Evolutionary conservation across 1,140 invertebrate species (phyloP), one percentile per base, ranked within the genome.

Genomic region (Homalodisca vitripennis): DNA sequence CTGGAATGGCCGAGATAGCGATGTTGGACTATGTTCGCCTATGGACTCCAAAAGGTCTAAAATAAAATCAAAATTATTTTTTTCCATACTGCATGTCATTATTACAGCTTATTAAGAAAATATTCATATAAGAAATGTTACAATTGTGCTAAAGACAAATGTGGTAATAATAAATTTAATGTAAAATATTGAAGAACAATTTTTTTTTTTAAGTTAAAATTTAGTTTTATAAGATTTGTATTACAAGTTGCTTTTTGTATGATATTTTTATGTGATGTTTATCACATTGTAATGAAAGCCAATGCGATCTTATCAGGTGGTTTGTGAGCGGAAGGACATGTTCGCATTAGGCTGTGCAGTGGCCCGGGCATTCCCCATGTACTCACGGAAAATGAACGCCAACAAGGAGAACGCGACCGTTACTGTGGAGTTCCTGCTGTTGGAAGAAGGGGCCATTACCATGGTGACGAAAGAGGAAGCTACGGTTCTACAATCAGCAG

Each of bases 291-390:
- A n/a, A n/a, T n/a, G n/a, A n/a, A n/a, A n/a, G n/a, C n/a, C n/a
- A n/a, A n/a, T n/a, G n/a, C n/a, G n/a, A n/a, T n/a, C n/a, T n/a
- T n/a, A n/a, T n/a, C 78, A 92, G 91, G 81, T 95, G 76, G 86
- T 93, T 3, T 94, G 93, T 80, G 90, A 92, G 76, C 86, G 85
- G 51, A 79, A 81, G 63, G 90, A 94, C 77, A 82, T 90, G 0
- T 88, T 89, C 77, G 91, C 92, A 1, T 90, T 88, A 71, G 91
- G 86, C 0, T 90, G 89, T 82, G 91, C 91, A 17, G 85, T 93
- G n/a, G 92, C 90, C 0, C 83, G 92, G 65, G 87, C 90, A 10
- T 89, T 90, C 76, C 92, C 93, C 0, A 77, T 88, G 3, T 94
- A 87, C 80, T 85, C 82, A 1, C 84, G 85, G 51, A 92, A 93